Base-by-base conservation (phyloP, 2,797 vertebrate species). In the Sebastes steindachneri region DNA sequence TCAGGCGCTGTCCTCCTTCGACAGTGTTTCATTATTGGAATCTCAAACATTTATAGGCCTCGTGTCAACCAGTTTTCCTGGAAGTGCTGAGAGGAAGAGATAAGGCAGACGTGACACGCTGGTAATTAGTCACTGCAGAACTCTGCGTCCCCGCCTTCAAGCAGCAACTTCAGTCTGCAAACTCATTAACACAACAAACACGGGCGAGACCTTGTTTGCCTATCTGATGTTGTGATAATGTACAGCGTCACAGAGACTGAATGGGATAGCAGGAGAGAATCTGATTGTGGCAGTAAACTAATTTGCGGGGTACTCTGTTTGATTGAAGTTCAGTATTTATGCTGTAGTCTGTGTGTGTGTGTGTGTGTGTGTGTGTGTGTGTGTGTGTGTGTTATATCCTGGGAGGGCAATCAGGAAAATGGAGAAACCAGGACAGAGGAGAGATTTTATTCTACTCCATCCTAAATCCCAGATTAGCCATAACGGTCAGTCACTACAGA, bases 71-170 rank as follows among this genome's bases (percentile, higher is more conserved):
- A 55, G 26, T 69, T 75, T 80, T 68, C 82, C 70, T 59, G 68
- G 59, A 88, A 75, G 54, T 51, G 19, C 82, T 82, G 80, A 48
- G 51, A 82, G 77, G 71, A 85, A 78, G 82, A 79, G 82, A 88
- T 83, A 88, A 89, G 66, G 77, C 10, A 35, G 62, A 53, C 3
- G 26, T 53, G 76, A 84, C 65, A 28, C 12, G 10, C 23, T 25
- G 65, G 60, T 71, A 68, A 78, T 87, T 83, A 86, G 75, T 75
- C 73, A 65, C 29, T 14, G 62, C 64, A 60, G 41, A 45, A 57
- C 58, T 8, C 48, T n/a, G 28, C 3, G 31, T 63, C 58, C 45
- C 35, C 7, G 55, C 67, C 65, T 73, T 8, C 11, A 29, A 58
- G 58, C 14, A 5, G 21, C 4, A 25, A 53, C 48, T 60, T 60